phyloP scores from a whole-genome alignment of 53 echinoderm and acorn worm species.

The Henricia sp. region DNA sequence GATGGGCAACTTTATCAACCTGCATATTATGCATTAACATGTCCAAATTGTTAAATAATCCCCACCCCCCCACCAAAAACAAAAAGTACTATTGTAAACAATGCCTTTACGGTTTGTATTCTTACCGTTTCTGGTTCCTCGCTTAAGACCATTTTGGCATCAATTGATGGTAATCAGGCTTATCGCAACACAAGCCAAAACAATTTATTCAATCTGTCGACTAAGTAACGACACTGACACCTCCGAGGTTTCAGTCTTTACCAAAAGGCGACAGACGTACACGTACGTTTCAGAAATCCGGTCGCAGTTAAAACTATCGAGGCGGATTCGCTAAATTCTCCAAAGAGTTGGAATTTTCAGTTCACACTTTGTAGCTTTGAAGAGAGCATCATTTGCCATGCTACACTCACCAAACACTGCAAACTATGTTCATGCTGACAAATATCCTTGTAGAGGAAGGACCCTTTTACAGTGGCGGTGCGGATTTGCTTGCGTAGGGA shows the following conservation, averaged over 20 bases:
- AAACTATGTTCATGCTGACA: conserved; percentile 38
- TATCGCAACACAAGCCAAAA: conserved; percentile 1
- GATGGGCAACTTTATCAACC: too few species aligned
- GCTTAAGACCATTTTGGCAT: conserved; percentile 34
- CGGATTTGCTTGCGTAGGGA: conserved; percentile 4
- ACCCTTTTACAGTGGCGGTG: neutral
- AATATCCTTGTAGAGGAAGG: conserved; percentile 56
- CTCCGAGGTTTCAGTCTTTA: neutral
- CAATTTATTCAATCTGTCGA: neutral
- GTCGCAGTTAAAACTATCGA: neutral
- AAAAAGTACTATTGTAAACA: too few species aligned
- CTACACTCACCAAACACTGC: too few species aligned
- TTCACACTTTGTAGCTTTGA: conserved; percentile 22
- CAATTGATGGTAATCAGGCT: neutral
- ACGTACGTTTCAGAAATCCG: neutral
- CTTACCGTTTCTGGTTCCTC: conserved; percentile 46
- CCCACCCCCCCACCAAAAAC: too few species aligned
- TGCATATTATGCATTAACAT: too few species aligned
- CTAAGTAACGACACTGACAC: neutral
- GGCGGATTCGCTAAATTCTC: too few species aligned
- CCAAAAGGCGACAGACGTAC: neutral
- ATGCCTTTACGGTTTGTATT: too few species aligned
- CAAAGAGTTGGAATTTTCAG: too few species aligned
- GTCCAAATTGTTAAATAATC: too few species aligned
- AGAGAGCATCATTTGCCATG: neutral